phyloP scores from a whole-genome alignment of 1,140 invertebrate species.

The Wasmannia auropunctata region DNA sequence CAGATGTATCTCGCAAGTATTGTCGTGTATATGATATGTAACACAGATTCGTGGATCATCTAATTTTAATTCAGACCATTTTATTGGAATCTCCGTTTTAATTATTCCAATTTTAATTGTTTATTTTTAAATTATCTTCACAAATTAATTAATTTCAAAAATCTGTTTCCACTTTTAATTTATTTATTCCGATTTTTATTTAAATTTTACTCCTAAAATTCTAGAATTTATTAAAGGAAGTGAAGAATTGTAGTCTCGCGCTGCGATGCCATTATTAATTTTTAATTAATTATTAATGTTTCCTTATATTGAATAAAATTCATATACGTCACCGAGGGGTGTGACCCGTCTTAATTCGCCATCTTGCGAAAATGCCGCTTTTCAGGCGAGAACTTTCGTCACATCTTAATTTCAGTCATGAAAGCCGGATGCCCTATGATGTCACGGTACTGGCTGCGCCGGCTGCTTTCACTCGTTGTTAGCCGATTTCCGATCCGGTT shows the following conservation, averaged over 20 bases:
- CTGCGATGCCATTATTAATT: too few relatives aligned
- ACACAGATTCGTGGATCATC: neutral
- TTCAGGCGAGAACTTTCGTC: conserved; percentile 51
- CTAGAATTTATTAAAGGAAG: too few relatives aligned
- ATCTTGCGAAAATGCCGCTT: conserved; percentile 57
- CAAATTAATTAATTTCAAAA: neutral
- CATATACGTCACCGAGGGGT: neutral
- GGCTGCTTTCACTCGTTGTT: conserved; percentile 68
- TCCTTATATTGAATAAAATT: neutral
- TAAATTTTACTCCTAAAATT: neutral
- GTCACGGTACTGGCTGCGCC: conserved; percentile 54
- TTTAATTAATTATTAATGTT: neutral
- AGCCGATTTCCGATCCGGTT: conserved; percentile 36
- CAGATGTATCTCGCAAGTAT: neutral
- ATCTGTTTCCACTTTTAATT: neutral
- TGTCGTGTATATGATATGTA: neutral
- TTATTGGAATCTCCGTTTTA: neutral
- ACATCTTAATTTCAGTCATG: conserved; percentile 65
- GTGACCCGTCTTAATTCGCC: neutral
- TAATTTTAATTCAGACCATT: neutral
- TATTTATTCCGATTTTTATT: neutral
- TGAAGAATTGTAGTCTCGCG: too few relatives aligned
- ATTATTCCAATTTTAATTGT: neutral
- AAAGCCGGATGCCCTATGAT: conserved; percentile 73
- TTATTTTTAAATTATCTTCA: neutral